Evolutionary conservation across 2,797 vertebrate species (phyloP).

Genomic region (Aratinga solstitialis): DNA sequence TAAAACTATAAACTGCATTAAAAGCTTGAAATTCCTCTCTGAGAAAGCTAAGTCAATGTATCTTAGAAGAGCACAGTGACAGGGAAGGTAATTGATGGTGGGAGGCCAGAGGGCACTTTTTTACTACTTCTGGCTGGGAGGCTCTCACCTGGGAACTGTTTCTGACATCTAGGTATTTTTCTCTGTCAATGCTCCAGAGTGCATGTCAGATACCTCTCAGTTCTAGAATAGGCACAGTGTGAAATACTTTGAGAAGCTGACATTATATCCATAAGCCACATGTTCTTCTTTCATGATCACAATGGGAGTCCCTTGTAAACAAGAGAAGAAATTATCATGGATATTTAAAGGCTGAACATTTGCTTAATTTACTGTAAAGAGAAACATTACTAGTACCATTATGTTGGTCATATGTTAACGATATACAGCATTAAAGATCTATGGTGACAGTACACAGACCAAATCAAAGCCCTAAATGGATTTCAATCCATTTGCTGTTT

Average conservation of each 20-base stretch:
- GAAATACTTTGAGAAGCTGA: slow-evolving; percentile 20
- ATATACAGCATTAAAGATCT: neutral
- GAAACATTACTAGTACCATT: neutral
- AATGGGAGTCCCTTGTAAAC: neutral
- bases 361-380: slow-evolving; percentile 17
- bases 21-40: neutral
- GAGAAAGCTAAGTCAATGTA: neutral
- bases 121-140: neutral
- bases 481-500: neutral
- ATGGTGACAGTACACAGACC: neutral
- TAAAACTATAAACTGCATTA: neutral
- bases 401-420: neutral
- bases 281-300: slow-evolving; percentile 26
- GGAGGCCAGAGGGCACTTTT: neutral
- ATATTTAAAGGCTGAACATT: slow-evolving; percentile 19
- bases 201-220: neutral
- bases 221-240: neutral
- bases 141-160: neutral
- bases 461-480: neutral
- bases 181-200: neutral
- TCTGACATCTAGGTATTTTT: neutral
- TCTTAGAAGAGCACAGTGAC: neutral
- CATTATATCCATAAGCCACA: slow-evolving; percentile 9
- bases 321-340: neutral
- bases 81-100: neutral